A percentile compares a stretch with the other conserved stretches of the same genome.
These are phyloP conservation scores for Lymantria dispar DNA, from an alignment of 2,888 invertebrate species.

Conservation along the genomic window DNA sequence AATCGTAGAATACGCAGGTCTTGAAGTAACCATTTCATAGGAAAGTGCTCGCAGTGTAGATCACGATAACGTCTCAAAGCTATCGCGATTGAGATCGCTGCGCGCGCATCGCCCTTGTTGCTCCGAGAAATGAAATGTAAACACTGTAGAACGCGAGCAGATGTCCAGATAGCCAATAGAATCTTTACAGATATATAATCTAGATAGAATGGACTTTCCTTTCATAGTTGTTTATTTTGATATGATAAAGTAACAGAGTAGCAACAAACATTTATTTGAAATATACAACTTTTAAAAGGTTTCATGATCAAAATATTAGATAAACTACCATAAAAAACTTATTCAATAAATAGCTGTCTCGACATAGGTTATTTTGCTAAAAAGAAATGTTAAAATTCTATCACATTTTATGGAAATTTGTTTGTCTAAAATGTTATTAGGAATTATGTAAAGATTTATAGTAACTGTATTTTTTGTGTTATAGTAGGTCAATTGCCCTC, in stretches of 20 bases:
- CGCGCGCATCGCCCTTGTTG: constrained; percentile 72
- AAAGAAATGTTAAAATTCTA: too few relatives aligned
- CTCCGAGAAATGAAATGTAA: constrained; percentile 78
- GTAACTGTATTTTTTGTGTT: too few relatives aligned
- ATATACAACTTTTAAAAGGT: not conserved
- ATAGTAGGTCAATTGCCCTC: too few relatives aligned
- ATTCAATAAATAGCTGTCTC: too few relatives aligned
- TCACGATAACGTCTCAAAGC: constrained; percentile 72
- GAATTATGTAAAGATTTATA: too few relatives aligned
- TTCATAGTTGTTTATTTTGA: not conserved
- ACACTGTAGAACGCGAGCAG: constrained; percentile 72
- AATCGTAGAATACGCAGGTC: constrained; percentile 41
- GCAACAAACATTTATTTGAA: not conserved
- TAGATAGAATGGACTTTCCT: constrained; percentile 42
- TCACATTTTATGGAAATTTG: too few relatives aligned
- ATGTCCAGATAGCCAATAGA: constrained; percentile 81
- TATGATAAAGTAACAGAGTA: not conserved
- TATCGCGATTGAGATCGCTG: constrained; percentile 71
- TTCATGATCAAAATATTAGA: not conserved
- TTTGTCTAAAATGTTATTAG: too few relatives aligned
- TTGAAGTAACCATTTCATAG: constrained; percentile 37
- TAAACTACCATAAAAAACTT: too few relatives aligned
- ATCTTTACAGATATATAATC: constrained; percentile 42
- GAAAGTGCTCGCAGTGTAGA: constrained; percentile 50
- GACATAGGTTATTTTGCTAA: too few relatives aligned